Base-by-base conservation (phyloP, 2,888 invertebrate species). In the Corbicula japonica region DNA sequence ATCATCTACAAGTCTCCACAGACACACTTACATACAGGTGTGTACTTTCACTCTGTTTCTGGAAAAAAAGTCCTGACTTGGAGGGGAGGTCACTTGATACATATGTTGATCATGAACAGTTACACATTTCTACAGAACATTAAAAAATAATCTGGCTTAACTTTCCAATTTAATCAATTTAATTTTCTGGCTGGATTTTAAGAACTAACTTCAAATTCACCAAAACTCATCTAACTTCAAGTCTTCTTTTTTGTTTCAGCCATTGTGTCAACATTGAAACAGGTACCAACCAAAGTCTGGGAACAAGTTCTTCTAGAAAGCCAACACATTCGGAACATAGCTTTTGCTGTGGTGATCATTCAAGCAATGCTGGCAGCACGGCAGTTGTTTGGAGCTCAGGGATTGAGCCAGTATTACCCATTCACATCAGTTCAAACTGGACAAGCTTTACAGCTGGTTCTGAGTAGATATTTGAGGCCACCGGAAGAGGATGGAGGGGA, bases 351-450 rank as follows among this genome's bases (percentile, higher is more conserved):
- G 35, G 88, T 88, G 30, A 84, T 93, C 23, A 87, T 91, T 26
- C 91, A 92, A 63, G 89, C 91, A 1, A 80, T 91, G 56, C 84
- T 93, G 21, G 77, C 80, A 26, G 87, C 91, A 4, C 80, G 92
- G 0, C 92, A 93, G 81, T 83, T 91, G 83, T 91, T 92, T 80
- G 92, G 92, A 28, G 85, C 90, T 41, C 87, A 90, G 28, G 93
- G 92, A 18, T 81, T 92, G 28, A 87, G 85, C 50, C 89, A 91
- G 81, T 91, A 88, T 87, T 91, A 91, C 76, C 90, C 92, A 4
- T 88, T 92, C 73, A 86, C 86, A 28, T 69, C 68, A 28, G 71
- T 80, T 21, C 88, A 88, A 60, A 88, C 75, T 3, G 48, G 70
- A 26, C 77, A 80, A 28, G 77, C 86, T 52, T 84, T 90, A 10